Evolutionary conservation across 1,140 invertebrate species (phyloP).

Genomic region (Drosophila eugracilis): DNA sequence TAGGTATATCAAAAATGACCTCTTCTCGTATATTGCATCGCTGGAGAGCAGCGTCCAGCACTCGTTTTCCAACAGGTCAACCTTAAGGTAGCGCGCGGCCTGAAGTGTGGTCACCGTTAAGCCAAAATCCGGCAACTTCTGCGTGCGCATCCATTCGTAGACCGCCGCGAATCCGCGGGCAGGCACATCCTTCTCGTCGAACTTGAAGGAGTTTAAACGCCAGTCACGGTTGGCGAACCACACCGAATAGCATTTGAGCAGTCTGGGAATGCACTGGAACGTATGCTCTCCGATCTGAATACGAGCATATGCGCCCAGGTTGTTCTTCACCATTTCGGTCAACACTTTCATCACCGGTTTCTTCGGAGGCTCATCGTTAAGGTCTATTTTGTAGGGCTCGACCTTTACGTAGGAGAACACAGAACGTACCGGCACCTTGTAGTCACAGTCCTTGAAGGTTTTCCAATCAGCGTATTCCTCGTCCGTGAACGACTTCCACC

Average conservation of each 20-base stretch:
- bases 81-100: slow-evolving; percentile 3
- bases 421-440: background rate
- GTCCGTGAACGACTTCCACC: slow-evolving; percentile 7
- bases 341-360: background rate
- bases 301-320: background rate
- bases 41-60: slow-evolving; percentile 5
- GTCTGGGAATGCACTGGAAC: background rate
- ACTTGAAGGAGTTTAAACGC: background rate
- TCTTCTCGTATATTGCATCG: background rate
- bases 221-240: slow-evolving; percentile 14
- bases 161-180: slow-evolving; percentile 4
- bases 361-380: background rate
- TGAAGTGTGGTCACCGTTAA: slow-evolving; percentile 6
- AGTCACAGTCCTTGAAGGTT: background rate
- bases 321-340: background rate
- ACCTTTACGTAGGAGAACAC: background rate
- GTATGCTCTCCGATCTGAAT: background rate
- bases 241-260: slow-evolving; percentile 16
- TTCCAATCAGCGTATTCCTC: slow-evolving; percentile 3
- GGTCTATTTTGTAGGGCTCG: too few relatives aligned
- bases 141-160: slow-evolving; percentile 38
- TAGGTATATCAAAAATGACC: slow-evolving; percentile 5
- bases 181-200: background rate
- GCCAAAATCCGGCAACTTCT: background rate
- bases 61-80: background rate